Evolutionary conservation across 2,888 invertebrate genomes (phyloP), one percentile per base, ranked within the genome.

Genomic region (Epinotia brunnichana): DNA sequence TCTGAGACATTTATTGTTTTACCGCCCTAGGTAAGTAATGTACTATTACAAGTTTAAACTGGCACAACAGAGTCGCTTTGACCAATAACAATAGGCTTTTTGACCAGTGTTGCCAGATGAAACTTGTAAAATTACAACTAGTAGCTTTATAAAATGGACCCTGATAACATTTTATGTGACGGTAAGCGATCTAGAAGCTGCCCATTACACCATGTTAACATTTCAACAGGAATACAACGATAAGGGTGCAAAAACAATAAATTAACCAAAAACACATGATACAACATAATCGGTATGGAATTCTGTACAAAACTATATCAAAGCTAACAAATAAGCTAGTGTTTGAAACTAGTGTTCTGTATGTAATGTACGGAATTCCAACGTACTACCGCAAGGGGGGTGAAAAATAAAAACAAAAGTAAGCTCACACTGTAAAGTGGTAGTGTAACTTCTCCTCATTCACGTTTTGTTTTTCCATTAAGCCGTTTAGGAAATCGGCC

Each of bases 371-470:
- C 83, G 83, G 79, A 82, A 79, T 81, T 81, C 80, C 73, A 75
- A 78, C 76, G 83, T 75, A 76, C 77, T 77, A 79, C 63, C 78
- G 74, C 73, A 77, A 76, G 75, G 77, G 77, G 74, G 77, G 77
- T 63, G 73, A 54, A 75, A 83, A 85, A 81, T 77, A 80, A 86
- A 87, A 81, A 83, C 87, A 87, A 88, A 87, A 81, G 82, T 81
- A 89, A 87, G 90, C 94, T 94, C 93, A 94, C 94, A 93, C 92
- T 92, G 93, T 90, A 93, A 93, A 94, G 92, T 92, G 91, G 93
- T 93, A 94, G 87, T 88, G 91, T 91, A 93, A 92, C 87, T 91
- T 92, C 90, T 92, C 92, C 81, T 90, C 90, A 77, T 85, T 82
- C 84, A 84, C 83, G 87, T 82, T 86, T 87, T 85, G 85, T 82